Evolutionary conservation across 2,113 vertebrate genomes (phyloP).

Genomic region (Speoplatyrhinus poulsoni): DNA sequence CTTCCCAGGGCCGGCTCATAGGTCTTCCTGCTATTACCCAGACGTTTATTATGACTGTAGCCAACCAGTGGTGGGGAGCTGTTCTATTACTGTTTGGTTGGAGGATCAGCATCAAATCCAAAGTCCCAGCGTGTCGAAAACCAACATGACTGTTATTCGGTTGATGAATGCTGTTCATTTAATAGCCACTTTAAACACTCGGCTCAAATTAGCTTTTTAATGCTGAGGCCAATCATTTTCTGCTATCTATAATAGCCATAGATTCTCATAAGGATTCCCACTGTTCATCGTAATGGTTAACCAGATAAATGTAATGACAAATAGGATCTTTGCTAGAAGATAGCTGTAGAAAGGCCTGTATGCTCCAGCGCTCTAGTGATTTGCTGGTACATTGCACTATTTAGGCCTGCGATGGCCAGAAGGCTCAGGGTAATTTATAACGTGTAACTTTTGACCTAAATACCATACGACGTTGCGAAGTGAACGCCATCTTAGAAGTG

Average conservation of each 20-base stretch:
- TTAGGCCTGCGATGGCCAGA: no score
- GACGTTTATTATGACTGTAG: constrained; percentile 27
- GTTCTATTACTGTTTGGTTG: constrained; percentile 11
- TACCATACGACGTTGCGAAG: constrained; percentile 21
- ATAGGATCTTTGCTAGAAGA: no score
- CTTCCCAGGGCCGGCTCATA: neutral
- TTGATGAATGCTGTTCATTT: constrained; percentile 33
- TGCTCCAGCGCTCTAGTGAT: no score
- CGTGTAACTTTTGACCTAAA: constrained; percentile 34
- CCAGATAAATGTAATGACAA: neutral
- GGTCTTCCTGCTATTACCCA: neutral
- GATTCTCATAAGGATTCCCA: constrained; percentile 27
- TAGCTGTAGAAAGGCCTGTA: no score
- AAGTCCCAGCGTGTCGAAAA: constrained; percentile 18
- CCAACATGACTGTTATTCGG: constrained; percentile 5
- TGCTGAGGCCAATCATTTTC: constrained; percentile 17
- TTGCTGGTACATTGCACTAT: no score
- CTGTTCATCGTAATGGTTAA: neutral
- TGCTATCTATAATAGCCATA: neutral
- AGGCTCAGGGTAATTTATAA: constrained; percentile 1
- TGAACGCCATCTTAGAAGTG: constrained; percentile 20
- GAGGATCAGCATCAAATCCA: constrained; percentile 17
- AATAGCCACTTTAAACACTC: constrained; percentile 39
- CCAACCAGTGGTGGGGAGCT: constrained; percentile 32
- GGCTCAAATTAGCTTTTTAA: constrained; percentile 30